These are phyloP conservation scores for Actenoides lindsayi DNA, from an alignment of 2,113 vertebrate genomes.

Conservation along the genomic window DNA sequence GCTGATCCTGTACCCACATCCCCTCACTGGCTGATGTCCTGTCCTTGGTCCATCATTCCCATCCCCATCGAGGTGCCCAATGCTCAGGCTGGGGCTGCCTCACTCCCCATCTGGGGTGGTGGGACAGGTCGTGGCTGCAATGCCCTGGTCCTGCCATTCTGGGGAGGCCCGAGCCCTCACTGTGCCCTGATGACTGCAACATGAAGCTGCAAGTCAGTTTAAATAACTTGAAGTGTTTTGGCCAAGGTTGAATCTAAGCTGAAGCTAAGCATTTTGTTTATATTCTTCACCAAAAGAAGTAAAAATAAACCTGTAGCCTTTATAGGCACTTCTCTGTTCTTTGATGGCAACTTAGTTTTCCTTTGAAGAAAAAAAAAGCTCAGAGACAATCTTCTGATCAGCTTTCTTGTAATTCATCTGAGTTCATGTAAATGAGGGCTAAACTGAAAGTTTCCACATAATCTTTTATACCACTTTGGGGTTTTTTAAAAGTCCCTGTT, in stretches of 20 bases:
- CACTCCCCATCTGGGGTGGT: fast-evolving
- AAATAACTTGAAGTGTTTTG: neutral
- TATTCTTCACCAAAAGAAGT: neutral
- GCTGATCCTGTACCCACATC: neutral
- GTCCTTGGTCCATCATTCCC: fast-evolving
- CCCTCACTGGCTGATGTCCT: fast-evolving
- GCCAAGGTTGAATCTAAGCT: neutral
- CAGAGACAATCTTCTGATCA: neutral
- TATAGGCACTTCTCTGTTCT: neutral
- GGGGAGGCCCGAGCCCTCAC: neutral
- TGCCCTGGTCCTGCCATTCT: neutral
- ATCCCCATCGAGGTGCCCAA: neutral
- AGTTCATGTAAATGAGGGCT: neutral
- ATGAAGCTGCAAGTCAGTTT: neutral
- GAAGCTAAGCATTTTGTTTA: neutral
- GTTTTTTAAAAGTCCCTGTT: neutral
- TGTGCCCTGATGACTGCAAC: fast-evolving
- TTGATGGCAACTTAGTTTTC: neutral
- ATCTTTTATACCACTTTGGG: neutral
- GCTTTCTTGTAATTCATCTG: neutral
- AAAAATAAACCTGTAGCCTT: neutral
- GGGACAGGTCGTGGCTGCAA: neutral
- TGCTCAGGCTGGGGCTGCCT: neutral
- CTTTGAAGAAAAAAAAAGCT: neutral
- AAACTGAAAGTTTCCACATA: neutral